Percentiles rank a stretch among this genome's conserved stretches.
Evolutionary conservation across 2,888 invertebrate genomes (phyloP).

Genomic region (Seira musarum): DNA sequence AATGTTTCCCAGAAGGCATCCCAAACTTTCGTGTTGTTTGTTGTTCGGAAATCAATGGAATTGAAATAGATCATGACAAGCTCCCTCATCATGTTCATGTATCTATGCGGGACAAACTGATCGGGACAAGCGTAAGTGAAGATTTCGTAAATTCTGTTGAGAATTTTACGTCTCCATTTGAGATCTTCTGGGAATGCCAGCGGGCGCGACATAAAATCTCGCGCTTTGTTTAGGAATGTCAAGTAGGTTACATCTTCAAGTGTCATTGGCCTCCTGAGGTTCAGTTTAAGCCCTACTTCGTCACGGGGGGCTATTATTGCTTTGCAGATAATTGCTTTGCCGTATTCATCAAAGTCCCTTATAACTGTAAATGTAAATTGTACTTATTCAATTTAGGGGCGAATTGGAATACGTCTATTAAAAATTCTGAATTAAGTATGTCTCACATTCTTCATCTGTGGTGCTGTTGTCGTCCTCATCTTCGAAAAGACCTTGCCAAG

Average conservation of each 20-base stretch:
- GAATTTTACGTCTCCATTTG: conserved; percentile 19
- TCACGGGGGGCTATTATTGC: too few species aligned
- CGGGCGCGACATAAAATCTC: not conserved
- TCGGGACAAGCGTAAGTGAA: conserved; percentile 24
- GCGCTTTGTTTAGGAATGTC: conserved; percentile 33
- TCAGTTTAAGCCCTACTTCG: not conserved
- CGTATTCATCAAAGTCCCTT: conserved; percentile 26
- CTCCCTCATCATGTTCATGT: conserved; percentile 41
- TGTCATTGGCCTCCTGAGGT: conserved; percentile 32
- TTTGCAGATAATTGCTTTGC: conserved; percentile 22
- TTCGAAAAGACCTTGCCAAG: too few species aligned
- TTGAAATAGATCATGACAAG: conserved; percentile 35
- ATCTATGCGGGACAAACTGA: conserved; percentile 1
- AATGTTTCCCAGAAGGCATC: not conserved
- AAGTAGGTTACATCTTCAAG: conserved; percentile 27
- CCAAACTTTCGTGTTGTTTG: conserved; percentile 26
- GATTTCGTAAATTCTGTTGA: conserved; percentile 23
- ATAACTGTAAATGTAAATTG: conserved; percentile 21
- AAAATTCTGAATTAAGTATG: too few species aligned
- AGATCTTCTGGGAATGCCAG: conserved; percentile 23
- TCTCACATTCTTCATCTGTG: too few species aligned
- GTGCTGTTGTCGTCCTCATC: too few species aligned
- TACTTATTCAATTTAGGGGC: too few species aligned
- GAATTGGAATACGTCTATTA: too few species aligned
- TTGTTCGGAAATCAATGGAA: conserved; percentile 27